Base-by-base conservation (phyloP, 2,113 vertebrate species). In the Benitochromis conjunctus region DNA sequence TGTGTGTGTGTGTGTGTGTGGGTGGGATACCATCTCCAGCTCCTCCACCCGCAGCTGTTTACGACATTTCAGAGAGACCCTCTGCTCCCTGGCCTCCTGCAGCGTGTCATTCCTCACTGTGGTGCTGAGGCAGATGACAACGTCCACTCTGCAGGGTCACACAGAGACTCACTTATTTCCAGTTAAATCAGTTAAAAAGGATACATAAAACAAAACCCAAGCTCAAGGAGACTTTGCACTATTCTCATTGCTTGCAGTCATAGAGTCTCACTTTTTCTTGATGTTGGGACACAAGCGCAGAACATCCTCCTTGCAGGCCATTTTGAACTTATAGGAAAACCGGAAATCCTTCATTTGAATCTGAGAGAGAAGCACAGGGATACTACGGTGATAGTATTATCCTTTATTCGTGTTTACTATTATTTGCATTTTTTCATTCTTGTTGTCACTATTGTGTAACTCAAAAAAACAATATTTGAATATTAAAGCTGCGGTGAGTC, bases 241-340 rank as follows among this genome's bases (percentile, higher is more conserved):
- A 3, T 77, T 77, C 48, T 31, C 21, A 58, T n/a, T 41, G 26
- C 16, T 29, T 7, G 16, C 9, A 64, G 18, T 7, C 11, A 9
- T 7, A 7, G 9, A 54, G n/a, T n/a, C 84, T 24, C 56, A 99
- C 98, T 99, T 99, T 90, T 99, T 99, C 91, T 98, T 99, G 80
- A 99, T 99, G 94, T 99, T 99, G 13, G 98, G 98, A 86, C 98
- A 99, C 69, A 99, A 95, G 83, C 84, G 91, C 26, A 99, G 95
- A 58, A 99, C 98, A 14, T 99, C 98, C 83, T 99, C 98, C 92
- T 99, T 99, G 94, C 98, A 99, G 56, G 98, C 98, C 97, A 98
- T 99, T 95, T 99, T 99, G 88, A 99, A 99, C 91, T 99, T 99
- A 91, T 99, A 99, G 0, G 98, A 99, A 92, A 99, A 99, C 2